Base-by-base conservation (phyloP, 2,888 invertebrate genomes). In the Meta bourneti region DNA sequence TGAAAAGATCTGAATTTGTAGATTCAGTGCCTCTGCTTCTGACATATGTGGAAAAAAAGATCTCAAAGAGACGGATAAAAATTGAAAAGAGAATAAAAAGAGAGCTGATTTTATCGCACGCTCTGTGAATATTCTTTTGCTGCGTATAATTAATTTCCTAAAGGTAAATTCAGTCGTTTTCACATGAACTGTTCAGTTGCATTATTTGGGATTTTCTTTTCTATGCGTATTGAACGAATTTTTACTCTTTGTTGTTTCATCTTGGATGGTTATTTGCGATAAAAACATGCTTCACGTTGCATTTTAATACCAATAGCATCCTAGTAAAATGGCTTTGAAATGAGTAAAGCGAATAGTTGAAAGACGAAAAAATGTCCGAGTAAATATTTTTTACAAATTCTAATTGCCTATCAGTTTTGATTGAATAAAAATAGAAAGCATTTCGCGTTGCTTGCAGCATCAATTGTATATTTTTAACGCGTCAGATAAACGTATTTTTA, bases 41-140 rank as follows among this genome's bases (percentile, higher is more conserved):
- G 34, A 34, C 34, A 34, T 34, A 34, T 34, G 34, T 34, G 34
- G 34, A 34, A 34, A 34, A 34, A 34, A 34, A 34, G 34, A 34
- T 34, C 34, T 34, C 34, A 34, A 34, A 34, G 34, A 34, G 34
- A 34, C 34, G 34, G 16, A 19, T 34, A 54, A 61, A 48, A 8
- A 77, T 49, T 20, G 77, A 75, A 85, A 78, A 86, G 8, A n/a
- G 19, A 82, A 51, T 2, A 71, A 71, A 49, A 49, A 82, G 81
- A 81, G 80, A 80, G 13, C 34, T 71, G 79, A 81, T 88, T 88
- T 81, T 81, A 81, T 88, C 74, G 49, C 74, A 79, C 80, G 61
- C 16, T 88, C n/a, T 52, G 34, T n/a, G 16, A 48, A 16, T 20
- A 52, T 80, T 88, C 72, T 72, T 72, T 80, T 54, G 51, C n/a